Evolutionary conservation across 2,797 vertebrate genomes (phyloP), one percentile per base, ranked within the genome.

Genomic region (Iguana delicatissima): DNA sequence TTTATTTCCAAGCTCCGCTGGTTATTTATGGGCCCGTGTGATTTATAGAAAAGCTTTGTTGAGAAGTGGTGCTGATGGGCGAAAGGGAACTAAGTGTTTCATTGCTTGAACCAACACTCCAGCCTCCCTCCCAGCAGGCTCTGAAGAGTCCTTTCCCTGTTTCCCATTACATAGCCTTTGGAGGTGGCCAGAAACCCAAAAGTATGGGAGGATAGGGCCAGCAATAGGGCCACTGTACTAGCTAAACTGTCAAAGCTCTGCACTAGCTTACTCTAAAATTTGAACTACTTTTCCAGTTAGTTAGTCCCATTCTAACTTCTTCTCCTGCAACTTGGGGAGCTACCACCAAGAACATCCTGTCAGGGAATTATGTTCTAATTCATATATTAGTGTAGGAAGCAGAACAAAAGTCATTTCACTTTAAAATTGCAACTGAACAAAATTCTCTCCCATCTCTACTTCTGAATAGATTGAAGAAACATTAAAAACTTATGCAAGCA

Each of bases 1-100:
- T 97, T 97, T 97, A 97, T 97, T 97, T 97, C 97, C 96, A 94
- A 95, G 95, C 91, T 89, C 74, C 88, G 90, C 90, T 91, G 91
- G 93, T 97, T 97, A 97, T 97, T 97, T 97, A 97, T 97, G 96
- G 96, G 95, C 86, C 89, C 95, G 94, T 59, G 20, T 0, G 12
- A 94, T 95, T 95, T 82, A 16, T 96, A 94, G 97, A 96, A 97
- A 97, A 97, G 93, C 95, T 96, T 92, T 95, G 94, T 93, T 79
- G 84, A 93, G 85, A 95, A 95, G 95, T 42, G 88, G 92, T 79
- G 72, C 24, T 85, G 89, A 91, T 89, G 86, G 85, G 83, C 85
- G 86, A 93, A 92, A 92, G 93, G 92, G 87, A 86, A 67, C 80
- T 46, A 89, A 93, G 91, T 35, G 38, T 95, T 96, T 89, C 93